Conservation (phyloP, 2,113 vertebrate species). For the Balaenoptera acutorostrata region DNA sequence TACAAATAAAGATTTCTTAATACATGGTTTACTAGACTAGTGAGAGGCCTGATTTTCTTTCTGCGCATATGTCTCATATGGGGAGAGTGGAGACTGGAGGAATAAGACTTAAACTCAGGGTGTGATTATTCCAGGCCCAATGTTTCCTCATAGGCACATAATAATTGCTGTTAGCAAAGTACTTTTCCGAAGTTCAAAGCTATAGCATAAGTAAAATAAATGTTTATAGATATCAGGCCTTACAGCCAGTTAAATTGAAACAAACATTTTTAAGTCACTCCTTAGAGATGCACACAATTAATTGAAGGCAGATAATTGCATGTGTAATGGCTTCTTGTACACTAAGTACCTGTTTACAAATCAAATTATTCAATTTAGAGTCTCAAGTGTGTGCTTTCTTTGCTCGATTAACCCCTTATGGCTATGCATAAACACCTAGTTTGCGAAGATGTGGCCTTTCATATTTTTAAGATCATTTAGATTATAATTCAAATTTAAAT, state of each 20-base stretch:
- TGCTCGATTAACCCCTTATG: slow-evolving; percentile 61
- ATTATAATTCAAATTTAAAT: slow-evolving; percentile 36
- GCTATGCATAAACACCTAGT: background rate
- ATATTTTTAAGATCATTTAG: slow-evolving; percentile 45
- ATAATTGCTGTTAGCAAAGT: background rate
- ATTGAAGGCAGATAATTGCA: slow-evolving; percentile 68
- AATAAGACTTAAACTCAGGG: background rate
- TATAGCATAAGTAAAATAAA: slow-evolving; percentile 48
- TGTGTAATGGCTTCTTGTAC: slow-evolving; percentile 62
- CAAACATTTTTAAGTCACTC: slow-evolving; percentile 35
- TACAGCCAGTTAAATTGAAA: slow-evolving; percentile 49
- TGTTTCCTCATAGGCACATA: background rate
- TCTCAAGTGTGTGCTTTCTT: slow-evolving; percentile 29
- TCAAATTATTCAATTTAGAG: slow-evolving; percentile 63
- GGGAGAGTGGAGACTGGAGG: background rate
- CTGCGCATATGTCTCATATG: background rate
- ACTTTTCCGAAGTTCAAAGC: slow-evolving; percentile 28
- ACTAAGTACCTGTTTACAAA: slow-evolving; percentile 70
- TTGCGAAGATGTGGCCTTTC: slow-evolving; percentile 21
- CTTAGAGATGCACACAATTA: slow-evolving; percentile 68
- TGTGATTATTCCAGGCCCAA: background rate
- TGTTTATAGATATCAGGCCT: slow-evolving; percentile 29
- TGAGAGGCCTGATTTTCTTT: background rate
- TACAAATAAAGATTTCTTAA: background rate
- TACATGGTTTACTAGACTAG: background rate